phyloP scores from a whole-genome alignment of 2,888 invertebrate genomes.

The Ptychoptera contaminata region DNA sequence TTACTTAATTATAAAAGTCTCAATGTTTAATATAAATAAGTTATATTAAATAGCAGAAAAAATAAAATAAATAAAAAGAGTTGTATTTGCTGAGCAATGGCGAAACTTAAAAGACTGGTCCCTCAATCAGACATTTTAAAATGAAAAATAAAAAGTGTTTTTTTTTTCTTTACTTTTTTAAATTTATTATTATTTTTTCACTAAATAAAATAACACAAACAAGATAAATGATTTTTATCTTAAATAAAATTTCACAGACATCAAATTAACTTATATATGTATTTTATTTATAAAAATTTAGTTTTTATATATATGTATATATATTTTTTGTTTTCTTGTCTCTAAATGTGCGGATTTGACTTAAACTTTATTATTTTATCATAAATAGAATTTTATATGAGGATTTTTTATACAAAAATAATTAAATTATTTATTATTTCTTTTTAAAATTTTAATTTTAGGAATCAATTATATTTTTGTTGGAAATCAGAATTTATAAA shows the following conservation, averaged over 20 bases:
- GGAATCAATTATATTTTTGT: not conserved
- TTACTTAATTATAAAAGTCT: no score
- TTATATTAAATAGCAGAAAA: not conserved
- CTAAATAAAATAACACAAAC: conserved; percentile 8
- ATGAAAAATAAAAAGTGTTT: conserved; percentile 12
- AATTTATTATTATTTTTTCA: not conserved
- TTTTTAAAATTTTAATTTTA: not conserved
- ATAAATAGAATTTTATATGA: not conserved
- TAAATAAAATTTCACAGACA: conserved; percentile 11
- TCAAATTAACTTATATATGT: conserved; percentile 12
- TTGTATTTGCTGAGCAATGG: conserved; percentile 24
- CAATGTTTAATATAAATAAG: conserved; percentile 2
- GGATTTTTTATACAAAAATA: not conserved
- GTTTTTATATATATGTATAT: conserved; percentile 10
- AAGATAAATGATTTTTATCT: conserved; percentile 9
- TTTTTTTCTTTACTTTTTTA: conserved; percentile 21
- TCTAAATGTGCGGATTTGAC: no score
- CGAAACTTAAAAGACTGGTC: conserved; percentile 34
- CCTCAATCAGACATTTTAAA: conserved; percentile 34
- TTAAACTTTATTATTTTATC: not conserved
- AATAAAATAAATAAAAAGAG: not conserved
- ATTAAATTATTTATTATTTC: not conserved
- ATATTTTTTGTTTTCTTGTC: not conserved
- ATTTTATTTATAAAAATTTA: conserved; percentile 10
- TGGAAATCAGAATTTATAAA: no score